Conservation (phyloP, 2,888 invertebrate species). For the Lymantria dispar region DNA sequence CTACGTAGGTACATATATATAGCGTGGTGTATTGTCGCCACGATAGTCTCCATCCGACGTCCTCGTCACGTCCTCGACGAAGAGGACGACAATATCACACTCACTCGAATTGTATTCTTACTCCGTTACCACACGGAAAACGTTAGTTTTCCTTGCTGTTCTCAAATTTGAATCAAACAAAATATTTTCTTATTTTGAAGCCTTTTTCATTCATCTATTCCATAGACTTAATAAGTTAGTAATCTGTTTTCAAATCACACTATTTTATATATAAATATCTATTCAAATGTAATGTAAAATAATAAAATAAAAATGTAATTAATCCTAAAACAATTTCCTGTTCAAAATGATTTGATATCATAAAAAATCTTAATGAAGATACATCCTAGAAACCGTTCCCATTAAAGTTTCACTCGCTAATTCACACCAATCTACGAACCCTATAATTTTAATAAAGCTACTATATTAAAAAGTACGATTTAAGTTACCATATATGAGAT, state of each 20-base stretch:
- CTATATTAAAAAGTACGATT: constrained; percentile 46
- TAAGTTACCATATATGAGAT: constrained; percentile 15
- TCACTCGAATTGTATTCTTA: no score
- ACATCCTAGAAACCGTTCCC: constrained; percentile 54
- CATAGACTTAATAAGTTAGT: not conserved
- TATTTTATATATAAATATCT: constrained; percentile 9
- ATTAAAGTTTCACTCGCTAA: constrained; percentile 64
- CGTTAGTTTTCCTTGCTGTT: no score
- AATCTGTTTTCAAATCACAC: not conserved
- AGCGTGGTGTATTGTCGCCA: no score
- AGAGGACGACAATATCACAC: no score
- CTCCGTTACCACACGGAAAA: no score
- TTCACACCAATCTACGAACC: constrained; percentile 58
- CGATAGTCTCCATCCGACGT: no score
- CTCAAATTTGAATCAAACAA: no score
- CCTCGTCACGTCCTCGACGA: no score
- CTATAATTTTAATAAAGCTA: constrained; percentile 54
- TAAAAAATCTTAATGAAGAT: constrained; percentile 54
- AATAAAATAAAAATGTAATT: constrained; percentile 29
- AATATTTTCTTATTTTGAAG: no score
- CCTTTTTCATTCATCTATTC: no score
- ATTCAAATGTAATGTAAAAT: constrained; percentile 13
- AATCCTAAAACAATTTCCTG: constrained; percentile 43
- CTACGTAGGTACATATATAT: no score
- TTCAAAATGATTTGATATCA: constrained; percentile 26